Conservation (phyloP, 2,888 invertebrate genomes). For the Nezara viridula region DNA sequence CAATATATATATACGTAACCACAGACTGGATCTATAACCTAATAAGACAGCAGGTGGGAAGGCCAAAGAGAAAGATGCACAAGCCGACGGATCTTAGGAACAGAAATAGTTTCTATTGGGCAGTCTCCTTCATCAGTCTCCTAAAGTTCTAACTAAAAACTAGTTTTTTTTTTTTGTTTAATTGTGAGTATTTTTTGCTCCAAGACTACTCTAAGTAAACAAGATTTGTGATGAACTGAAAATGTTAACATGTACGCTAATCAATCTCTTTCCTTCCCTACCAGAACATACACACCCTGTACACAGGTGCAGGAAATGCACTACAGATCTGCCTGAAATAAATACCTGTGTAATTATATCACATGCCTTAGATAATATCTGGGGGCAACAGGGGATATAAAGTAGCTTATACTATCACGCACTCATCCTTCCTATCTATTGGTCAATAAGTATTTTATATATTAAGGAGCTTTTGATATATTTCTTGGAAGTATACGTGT, state of each 20-base stretch:
- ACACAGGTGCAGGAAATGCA: constrained; percentile 37
- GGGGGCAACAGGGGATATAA: background rate
- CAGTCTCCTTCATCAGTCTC: constrained; percentile 55
- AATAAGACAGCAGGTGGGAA: constrained; percentile 45
- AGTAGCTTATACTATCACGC: constrained; percentile 4
- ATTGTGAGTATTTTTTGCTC: background rate
- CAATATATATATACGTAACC: constrained; percentile 52
- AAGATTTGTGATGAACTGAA: background rate
- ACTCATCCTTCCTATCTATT: constrained; percentile 24
- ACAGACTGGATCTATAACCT: constrained; percentile 49
- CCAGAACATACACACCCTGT: constrained; percentile 26
- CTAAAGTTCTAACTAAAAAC: constrained; percentile 45
- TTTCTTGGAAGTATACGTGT: constrained; percentile 40
- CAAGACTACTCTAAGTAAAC: background rate
- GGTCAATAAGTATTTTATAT: constrained; percentile 37
- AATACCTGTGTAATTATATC: constrained; percentile 55
- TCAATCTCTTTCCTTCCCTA: constrained; percentile 47
- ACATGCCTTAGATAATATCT: constrained; percentile 50
- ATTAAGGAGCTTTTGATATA: constrained; percentile 7
- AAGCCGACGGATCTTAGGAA: background rate
- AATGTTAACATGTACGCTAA: background rate
- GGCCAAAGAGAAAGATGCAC: constrained; percentile 36
- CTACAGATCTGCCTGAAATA: constrained; percentile 58
- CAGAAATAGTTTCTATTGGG: constrained; percentile 19
- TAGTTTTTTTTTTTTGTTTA: background rate